Base-by-base conservation (phyloP, 2,888 invertebrate genomes). In the Sinohyriopsis cumingii region DNA sequence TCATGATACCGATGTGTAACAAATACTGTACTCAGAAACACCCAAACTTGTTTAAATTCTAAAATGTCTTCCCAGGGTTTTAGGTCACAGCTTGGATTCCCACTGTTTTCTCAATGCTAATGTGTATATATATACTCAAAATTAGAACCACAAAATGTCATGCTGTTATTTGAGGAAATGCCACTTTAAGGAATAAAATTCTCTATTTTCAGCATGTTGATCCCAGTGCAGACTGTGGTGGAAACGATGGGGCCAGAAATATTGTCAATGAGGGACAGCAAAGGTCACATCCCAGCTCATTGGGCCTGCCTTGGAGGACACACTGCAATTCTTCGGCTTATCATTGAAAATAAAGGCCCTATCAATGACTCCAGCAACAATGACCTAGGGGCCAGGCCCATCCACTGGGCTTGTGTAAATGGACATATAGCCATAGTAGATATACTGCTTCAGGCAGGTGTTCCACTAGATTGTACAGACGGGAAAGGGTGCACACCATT, bases 341-440 rank as follows among this genome's bases (percentile, higher is more conserved):
- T 97, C 67, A 94, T 96, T 22, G 96, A 96, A 87, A 78, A 78
- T 56, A 87, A 95, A 67, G 94, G 93, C 33, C 95, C 95, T 0
- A 93, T 96, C 9, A 95, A 97, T 90, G 92, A 96, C 59, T 94
- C 96, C 0, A 96, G 96, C 83, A 91, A 95, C 64, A 96, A 96
- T 63, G 95, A 95, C 1, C 95, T 96, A 91, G 96, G 96, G 1
- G 96, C 96, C 0, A 92, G 95, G 45, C 97, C 97, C 1, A 95
- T 97, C 76, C 97, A 97, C 88, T 97, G 97, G 97, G 96, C 97
- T 0, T 96, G 96, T 86, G 93, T 96, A 57, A 96, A 97, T 89
- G 97, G 97, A 0, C 96, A 97, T 87, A 94, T 96, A 0, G 95
- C 95, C 0, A 94, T 96, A 24, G 96, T 96, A 7, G 96, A 97